Base-by-base conservation (phyloP, 2,797 vertebrate genomes). In the Chiroxiphia lanceolata region DNA sequence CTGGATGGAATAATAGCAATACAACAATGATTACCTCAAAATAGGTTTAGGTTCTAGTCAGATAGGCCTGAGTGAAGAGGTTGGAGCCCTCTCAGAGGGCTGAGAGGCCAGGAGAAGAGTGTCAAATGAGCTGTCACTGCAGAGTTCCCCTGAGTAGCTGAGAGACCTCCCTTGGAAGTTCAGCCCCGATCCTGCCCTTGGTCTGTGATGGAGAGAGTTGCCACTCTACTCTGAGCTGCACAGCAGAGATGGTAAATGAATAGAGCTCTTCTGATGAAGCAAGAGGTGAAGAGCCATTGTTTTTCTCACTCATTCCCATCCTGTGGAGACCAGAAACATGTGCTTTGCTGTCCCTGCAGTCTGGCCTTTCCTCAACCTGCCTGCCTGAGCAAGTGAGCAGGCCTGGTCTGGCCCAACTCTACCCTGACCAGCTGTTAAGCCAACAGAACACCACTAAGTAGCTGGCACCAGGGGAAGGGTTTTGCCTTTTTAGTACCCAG, bases 401-500 rank as follows among this genome's bases (percentile, higher is more conserved):
- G 95, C 96, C 91, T 42, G 61, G 56, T 95, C 97, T 97, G 97
- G 97, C 96, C 96, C 86, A 95, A 59, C 63, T 95, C 96, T 97
- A 92, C 96, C 97, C 97, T 96, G 92, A 94, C 97, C 98, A 98
- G 98, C 98, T 98, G 98, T 98, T 98, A 96, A 92, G 88, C 97
- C 97, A 96, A 97, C 98, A 96, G 97, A 97, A 98, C 87, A 94
- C 96, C 97, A 96, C 97, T 98, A 95, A 97, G 97, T 97, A 98
- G 98, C 97, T 98, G 98, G 98, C 98, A 97, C 97, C 95, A 91
- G 95, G 95, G 97, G 98, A 97, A 97, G 98, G 97, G 97, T 97
- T 97, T 96, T 97, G 97, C 98, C 97, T 98, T 98, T 98, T 98
- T 98, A 98, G 98, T 98, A 97, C 98, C 98, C 98, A 97, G 98